phyloP scores from a whole-genome alignment of 2,113 vertebrate species.

The Elephantulus edwardii region DNA sequence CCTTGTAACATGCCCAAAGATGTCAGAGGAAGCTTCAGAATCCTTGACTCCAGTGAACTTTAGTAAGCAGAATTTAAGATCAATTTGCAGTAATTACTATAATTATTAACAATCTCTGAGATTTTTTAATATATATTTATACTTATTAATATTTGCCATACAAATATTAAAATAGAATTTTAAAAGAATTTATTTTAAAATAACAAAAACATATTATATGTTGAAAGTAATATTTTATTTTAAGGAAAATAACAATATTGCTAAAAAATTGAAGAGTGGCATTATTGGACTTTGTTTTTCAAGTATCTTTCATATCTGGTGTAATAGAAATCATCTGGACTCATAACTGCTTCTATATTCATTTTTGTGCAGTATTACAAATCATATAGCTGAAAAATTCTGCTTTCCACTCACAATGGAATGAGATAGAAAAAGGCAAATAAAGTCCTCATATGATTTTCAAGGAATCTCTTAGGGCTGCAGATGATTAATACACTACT shows the following conservation, averaged over 20 bases:
- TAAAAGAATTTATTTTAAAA: background rate
- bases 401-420: background rate
- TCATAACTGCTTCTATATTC: background rate
- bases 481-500: background rate
- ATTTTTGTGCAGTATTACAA: background rate
- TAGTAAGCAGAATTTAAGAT: too few species aligned
- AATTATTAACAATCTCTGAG: background rate
- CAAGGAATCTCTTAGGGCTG: background rate
- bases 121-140: background rate
- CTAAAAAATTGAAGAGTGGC: background rate
- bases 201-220: background rate
- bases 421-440: background rate
- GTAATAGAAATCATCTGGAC: background rate
- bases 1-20: too few species aligned
- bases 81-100: background rate
- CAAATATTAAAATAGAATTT: background rate
- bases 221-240: slow-evolving; percentile 18
- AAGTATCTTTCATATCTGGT: background rate
- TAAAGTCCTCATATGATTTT: background rate
- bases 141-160: background rate
- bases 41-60: too few species aligned
- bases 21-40: too few species aligned
- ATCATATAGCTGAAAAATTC: background rate
- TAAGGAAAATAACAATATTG: background rate
- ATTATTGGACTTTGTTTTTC: background rate